phyloP scores from a whole-genome alignment of 2,888 invertebrate species.

The Heteromurus nitidus region DNA sequence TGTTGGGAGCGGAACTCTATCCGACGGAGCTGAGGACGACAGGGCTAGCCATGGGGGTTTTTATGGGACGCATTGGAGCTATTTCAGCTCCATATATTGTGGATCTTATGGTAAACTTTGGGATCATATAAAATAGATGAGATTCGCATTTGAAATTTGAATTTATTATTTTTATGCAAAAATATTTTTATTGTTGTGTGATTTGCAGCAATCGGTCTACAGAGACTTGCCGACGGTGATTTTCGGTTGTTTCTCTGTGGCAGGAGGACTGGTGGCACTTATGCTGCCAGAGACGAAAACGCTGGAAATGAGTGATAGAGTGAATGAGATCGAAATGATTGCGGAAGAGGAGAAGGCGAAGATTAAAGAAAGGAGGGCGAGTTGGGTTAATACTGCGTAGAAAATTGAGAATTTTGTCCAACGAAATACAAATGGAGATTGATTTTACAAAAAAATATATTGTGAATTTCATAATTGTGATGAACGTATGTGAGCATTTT shows the following conservation, averaged over 20 bases:
- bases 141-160: background rate
- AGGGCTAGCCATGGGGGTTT: conserved; percentile 63
- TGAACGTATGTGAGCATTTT: too few species aligned
- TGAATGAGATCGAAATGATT: conserved; percentile 55
- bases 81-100: conserved; percentile 71
- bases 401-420: too few species aligned
- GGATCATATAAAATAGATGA: background rate
- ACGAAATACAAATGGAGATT: too few species aligned
- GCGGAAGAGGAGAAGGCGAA: conserved; percentile 56
- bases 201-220: conserved; percentile 60
- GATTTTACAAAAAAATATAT: background rate
- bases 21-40: conserved; percentile 71
- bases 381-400: conserved; percentile 11
- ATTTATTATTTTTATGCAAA: too few species aligned
- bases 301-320: conserved; percentile 69
- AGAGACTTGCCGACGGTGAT: conserved; percentile 69
- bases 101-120: conserved; percentile 68
- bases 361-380: conserved; percentile 31
- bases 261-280: conserved; percentile 60
- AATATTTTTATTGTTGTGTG: background rate
- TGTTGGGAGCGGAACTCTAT: conserved; percentile 71
- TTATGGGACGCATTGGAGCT: conserved; percentile 70
- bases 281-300: conserved; percentile 71
- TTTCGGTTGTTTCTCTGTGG: conserved; percentile 65
- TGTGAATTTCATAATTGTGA: background rate